These are phyloP conservation scores for Belonocnema kinseyi DNA, from an alignment of 1,140 invertebrate genomes.

Conservation along the genomic window DNA sequence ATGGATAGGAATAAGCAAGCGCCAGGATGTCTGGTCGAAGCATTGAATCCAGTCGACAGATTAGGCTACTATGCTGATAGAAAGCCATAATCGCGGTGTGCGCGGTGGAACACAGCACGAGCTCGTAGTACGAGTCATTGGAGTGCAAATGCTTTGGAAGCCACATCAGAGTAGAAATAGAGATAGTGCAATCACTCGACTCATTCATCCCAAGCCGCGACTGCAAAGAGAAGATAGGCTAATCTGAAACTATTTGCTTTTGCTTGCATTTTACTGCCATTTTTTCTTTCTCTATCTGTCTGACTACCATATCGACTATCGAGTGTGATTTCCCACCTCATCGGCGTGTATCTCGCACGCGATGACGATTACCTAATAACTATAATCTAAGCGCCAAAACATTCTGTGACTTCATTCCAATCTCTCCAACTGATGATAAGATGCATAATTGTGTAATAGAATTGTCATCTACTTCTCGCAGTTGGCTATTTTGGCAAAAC, in stretches of 20 bases:
- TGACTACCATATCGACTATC: neutral
- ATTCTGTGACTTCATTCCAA: neutral
- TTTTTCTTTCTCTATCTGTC: neutral
- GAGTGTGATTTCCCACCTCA: neutral
- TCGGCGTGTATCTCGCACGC: neutral
- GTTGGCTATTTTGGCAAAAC: too few species aligned
- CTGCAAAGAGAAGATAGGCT: neutral
- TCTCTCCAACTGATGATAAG: too few species aligned
- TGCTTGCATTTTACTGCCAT: neutral
- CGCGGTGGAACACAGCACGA: neutral
- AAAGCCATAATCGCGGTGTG: conserved; percentile 3
- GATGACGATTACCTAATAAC: neutral
- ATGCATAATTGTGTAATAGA: too few species aligned
- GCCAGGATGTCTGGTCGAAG: neutral
- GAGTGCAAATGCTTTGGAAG: conserved; percentile 10
- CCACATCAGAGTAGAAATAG: neutral
- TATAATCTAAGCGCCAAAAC: conserved; percentile 1
- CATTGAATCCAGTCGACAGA: conserved; percentile 6
- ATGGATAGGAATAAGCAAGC: neutral
- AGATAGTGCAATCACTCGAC: conserved; percentile 11
- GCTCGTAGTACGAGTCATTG: neutral
- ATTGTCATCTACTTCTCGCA: too few species aligned
- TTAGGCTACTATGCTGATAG: neutral
- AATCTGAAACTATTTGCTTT: conserved; percentile 24
- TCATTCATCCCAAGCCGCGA: neutral